Percentiles rank a stretch among this genome's conserved stretches.
These are phyloP conservation scores for Albula glossodonta DNA, from an alignment of 2,113 vertebrate species.

Conservation along the genomic window DNA sequence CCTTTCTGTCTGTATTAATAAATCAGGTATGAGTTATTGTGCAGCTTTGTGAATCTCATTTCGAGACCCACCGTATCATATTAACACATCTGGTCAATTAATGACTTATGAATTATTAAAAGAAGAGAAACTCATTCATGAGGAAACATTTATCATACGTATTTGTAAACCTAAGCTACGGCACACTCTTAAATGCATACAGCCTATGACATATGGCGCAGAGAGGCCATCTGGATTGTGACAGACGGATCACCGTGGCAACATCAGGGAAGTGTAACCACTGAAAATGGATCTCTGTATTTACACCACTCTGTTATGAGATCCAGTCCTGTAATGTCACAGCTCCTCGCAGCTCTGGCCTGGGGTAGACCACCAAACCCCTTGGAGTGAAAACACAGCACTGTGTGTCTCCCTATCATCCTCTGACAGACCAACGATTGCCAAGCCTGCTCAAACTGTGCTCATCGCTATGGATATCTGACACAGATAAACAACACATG, in stretches of 20 bases:
- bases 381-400: not conserved
- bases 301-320: not conserved
- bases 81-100: not conserved
- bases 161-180: too few species aligned
- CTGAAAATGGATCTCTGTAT: not conserved
- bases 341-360: not conserved
- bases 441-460: not conserved
- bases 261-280: not conserved
- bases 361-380: not conserved
- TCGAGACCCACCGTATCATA: not conserved
- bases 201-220: not conserved
- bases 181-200: too few species aligned
- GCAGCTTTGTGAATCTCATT: not conserved
- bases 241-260: not conserved
- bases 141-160: too few species aligned
- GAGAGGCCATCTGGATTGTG: not conserved
- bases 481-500: not conserved
- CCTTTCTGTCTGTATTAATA: not conserved
- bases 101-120: not conserved
- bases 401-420: too few species aligned
- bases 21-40: not conserved
- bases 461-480: too few species aligned
- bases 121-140: not conserved
- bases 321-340: not conserved
- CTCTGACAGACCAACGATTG: not conserved